Base-by-base conservation (phyloP, 1,140 invertebrate species). In the Neodiprion pinetum region DNA sequence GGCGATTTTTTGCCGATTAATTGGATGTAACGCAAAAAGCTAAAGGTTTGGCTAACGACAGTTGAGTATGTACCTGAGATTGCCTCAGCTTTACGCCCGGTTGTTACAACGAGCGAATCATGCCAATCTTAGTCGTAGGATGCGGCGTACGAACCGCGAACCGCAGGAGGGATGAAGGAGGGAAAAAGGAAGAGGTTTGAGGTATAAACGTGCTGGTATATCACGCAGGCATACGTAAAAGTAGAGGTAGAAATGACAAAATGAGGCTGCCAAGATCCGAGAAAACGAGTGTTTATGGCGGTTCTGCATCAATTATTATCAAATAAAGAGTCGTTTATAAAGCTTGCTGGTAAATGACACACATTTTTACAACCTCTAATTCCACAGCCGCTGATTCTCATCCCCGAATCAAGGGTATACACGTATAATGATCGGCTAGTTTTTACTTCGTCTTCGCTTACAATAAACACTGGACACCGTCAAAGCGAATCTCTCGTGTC, bases 221-320 rank as follows among this genome's bases (percentile, higher is more conserved):
- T 67, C 28, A 48, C 7, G 67, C 53, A 68, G 48, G 69, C 14
- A 1, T 14, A 61, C 28, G 67, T 23, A 70, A 79, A 74, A 75
- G 72, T 72, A 67, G 10, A 71, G 47, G 23, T 28, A 7, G 61
- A 69, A 76, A 82, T 77, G 79, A 82, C 75, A 78, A 77, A 80
- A 82, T 67, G 74, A 78, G 75, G 72, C 67, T 76, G 48, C 50
- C 69, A 80, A 78, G 28, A 75, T 77, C 53, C 65, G 28, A 73
- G 79, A 82, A 80, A 80, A 82, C 79, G 76, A 83, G 77, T 80
- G 75, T 83, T 83, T 82, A 83, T 80, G 76, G 74, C 76, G 72
- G 80, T 80, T 81, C 77, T 71, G 75, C 75, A 71, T 80, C 79
- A 84, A 86, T 87, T 86, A 87, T 87, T 87, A 86, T 86, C 82